Evolutionary conservation across 1,140 invertebrate species (phyloP).

Genomic region (Platyscapa corneri): DNA sequence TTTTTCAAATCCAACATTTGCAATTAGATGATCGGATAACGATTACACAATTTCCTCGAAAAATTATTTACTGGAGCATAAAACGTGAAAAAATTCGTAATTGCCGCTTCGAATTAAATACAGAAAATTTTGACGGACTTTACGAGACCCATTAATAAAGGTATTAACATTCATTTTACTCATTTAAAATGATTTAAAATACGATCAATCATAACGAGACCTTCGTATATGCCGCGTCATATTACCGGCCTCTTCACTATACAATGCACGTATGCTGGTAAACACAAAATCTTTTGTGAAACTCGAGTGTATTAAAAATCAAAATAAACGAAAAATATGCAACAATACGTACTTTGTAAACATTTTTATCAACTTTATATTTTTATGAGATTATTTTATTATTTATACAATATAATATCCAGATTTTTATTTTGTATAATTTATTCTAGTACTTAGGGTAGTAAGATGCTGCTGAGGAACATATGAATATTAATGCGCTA

Average conservation of each 20-base stretch:
- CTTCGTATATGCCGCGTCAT: not conserved
- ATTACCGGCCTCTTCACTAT: not conserved
- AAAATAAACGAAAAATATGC: not conserved
- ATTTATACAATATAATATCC: not conserved
- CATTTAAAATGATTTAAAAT: conserved; percentile 7
- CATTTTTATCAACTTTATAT: too few relatives aligned
- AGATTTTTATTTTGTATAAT: not conserved
- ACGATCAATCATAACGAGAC: not conserved
- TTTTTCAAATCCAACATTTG: not conserved
- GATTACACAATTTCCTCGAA: too few relatives aligned
- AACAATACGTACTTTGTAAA: too few relatives aligned
- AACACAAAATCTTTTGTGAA: not conserved
- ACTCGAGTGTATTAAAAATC: not conserved
- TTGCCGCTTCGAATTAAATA: not conserved
- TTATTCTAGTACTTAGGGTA: not conserved
- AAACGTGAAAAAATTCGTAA: not conserved
- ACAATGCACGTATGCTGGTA: not conserved
- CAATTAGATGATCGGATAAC: too few relatives aligned
- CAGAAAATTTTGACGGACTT: not conserved
- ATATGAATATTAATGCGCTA: not conserved
- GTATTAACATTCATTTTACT: not conserved
- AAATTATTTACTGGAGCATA: not conserved
- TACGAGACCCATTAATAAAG: not conserved
- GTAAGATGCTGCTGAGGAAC: not conserved
- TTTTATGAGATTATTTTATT: not conserved